Conservation (phyloP, 2,113 vertebrate genomes). For the Penelope pileata region DNA sequence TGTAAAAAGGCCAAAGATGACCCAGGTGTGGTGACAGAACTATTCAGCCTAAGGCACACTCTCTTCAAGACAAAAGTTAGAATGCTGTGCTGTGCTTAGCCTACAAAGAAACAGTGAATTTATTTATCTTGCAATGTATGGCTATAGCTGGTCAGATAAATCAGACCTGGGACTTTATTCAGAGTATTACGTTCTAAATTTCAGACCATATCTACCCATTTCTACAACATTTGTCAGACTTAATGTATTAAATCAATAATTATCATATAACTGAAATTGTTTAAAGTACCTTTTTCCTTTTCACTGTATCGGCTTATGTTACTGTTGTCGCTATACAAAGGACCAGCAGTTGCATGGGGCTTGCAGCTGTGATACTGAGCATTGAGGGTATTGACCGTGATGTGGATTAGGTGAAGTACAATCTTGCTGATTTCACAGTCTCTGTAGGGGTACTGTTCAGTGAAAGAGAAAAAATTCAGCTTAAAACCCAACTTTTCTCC, state of each 20-base stretch:
- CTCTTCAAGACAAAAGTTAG: background rate
- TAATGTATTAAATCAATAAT: background rate
- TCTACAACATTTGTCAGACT: background rate
- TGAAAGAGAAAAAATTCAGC: slow-evolving; percentile 40
- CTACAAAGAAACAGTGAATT: background rate
- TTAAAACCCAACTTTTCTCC: slow-evolving; percentile 36
- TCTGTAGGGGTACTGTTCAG: slow-evolving; percentile 92
- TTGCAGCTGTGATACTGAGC: slow-evolving; percentile 99
- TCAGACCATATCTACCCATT: background rate
- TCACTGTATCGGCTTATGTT: slow-evolving; percentile 98
- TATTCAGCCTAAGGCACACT: background rate
- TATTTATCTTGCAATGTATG: background rate
- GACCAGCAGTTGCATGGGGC: slow-evolving; percentile 92
- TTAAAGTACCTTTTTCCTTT: slow-evolving; percentile 93
- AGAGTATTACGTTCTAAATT: background rate
- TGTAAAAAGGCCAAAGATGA: background rate
- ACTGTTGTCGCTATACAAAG: slow-evolving; percentile 97
- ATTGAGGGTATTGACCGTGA: slow-evolving; percentile 97
- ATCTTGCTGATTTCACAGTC: slow-evolving; percentile 97
- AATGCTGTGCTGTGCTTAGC: background rate
- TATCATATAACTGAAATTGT: background rate
- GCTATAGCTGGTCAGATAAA: background rate
- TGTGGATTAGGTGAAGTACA: slow-evolving; percentile 95
- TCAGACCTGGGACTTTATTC: background rate
- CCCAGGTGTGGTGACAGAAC: background rate